Conservation (phyloP, 2,888 invertebrate species). For the Microplitis deprimator region DNA sequence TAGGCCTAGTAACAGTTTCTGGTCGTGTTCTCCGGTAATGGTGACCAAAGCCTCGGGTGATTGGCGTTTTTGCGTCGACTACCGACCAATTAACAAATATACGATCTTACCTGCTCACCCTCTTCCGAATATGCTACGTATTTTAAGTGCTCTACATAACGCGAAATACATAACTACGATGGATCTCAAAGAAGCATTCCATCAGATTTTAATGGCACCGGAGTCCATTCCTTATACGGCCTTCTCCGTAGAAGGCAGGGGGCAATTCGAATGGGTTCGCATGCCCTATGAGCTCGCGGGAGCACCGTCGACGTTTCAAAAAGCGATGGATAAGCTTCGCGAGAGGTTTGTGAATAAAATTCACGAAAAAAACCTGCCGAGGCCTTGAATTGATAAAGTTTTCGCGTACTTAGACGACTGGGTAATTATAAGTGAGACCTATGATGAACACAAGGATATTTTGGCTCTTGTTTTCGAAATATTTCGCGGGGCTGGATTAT, state of each 20-base stretch:
- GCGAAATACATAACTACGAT: background rate
- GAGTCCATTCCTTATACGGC: no score
- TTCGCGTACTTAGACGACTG: background rate
- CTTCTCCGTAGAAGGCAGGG: background rate
- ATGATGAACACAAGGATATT: background rate
- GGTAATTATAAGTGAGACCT: conserved; percentile 21
- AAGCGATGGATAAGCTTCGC: no score
- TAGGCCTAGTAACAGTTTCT: no score
- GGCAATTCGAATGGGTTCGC: background rate
- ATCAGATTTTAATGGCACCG: background rate
- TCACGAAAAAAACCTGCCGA: no score
- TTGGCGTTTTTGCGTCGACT: no score
- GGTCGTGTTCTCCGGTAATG: no score
- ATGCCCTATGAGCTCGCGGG: no score
- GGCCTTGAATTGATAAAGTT: background rate
- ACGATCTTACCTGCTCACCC: no score
- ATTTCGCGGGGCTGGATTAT: conserved; percentile 35
- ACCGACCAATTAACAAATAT: no score
- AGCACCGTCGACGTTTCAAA: no score
- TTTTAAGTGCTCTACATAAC: background rate
- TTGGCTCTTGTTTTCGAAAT: background rate
- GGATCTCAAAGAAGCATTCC: background rate
- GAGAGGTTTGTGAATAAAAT: no score
- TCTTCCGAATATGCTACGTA: background rate
- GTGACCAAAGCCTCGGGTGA: no score